phyloP scores from a whole-genome alignment of 2,888 invertebrate genomes.

The Tridacna gigas region DNA sequence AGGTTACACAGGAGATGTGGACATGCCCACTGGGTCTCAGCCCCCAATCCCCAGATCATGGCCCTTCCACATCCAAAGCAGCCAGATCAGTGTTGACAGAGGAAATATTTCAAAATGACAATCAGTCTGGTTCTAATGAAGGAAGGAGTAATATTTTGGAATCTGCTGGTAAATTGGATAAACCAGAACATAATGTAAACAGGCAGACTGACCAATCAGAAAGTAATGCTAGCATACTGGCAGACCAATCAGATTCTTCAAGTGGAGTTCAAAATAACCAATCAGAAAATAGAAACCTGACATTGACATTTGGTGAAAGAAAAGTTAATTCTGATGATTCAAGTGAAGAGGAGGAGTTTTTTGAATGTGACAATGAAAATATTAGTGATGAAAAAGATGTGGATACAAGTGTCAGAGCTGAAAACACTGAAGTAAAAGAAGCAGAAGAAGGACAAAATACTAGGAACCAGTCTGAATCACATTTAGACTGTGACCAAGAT shows the following conservation, averaged over 20 bases:
- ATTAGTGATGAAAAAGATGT: conserved; percentile 52
- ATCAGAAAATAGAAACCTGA: neutral
- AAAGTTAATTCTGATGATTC: neutral
- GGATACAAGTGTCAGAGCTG: conserved; percentile 34
- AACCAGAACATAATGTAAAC: neutral
- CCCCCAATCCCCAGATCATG: conserved; percentile 49
- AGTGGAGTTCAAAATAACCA: neutral
- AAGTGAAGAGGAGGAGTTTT: conserved; percentile 83
- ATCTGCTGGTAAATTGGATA: neutral
- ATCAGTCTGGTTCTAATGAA: conserved; percentile 27
- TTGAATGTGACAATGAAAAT: conserved; percentile 77
- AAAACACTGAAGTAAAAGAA: conserved; percentile 43
- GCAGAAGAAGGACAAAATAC: conserved; percentile 17
- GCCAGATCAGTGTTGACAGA: conserved; percentile 57
- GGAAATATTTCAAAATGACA: conserved; percentile 18
- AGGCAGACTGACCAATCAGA: neutral
- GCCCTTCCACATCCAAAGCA: conserved; percentile 61
- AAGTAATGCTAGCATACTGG: too few relatives aligned
- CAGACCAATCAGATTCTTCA: conserved; percentile 4
- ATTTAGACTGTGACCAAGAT: conserved; percentile 40
- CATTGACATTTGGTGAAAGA: neutral
- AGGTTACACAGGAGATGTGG: conserved; percentile 65
- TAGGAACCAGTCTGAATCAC: conserved; percentile 46
- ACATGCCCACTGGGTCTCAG: conserved; percentile 27
- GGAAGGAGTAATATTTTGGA: neutral